Base-by-base conservation (phyloP, 30 jellyfish, hydroid and myxozoan genomes). In the Chrysaora quinquecirrha region DNA sequence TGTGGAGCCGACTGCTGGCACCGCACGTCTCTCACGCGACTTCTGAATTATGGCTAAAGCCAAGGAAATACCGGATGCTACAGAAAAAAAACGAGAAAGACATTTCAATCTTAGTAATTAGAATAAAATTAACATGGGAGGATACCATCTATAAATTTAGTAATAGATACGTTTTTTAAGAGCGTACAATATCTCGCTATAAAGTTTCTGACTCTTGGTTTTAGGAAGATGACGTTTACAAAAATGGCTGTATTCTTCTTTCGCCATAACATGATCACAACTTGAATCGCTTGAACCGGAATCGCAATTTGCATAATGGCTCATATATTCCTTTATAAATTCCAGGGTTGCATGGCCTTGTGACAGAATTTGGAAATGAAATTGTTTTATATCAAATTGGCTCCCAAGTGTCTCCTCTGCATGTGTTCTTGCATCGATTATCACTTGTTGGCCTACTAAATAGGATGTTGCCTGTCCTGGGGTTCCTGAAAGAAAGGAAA, bases 391-490 rank as follows among this genome's bases (percentile, higher is more conserved):
- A 70, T 91, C 91, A 32, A 91, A 91, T 64, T 91, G 73, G 24
- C 78, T 93, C 6, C 95, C 98, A 24, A 91, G 90, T 33, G 63
- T 64, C 34, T 72, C 23, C 43, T 80, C 88, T 22, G 90, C 87
- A 21, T 82, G 61, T 22, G 52, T 79, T 30, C 98, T 58, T 11
- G 87, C 87, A 0, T 80, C 88, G 20, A 73, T 31, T 56, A 91
- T 91, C 28, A 80, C 87, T 67, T 75, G 93, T 54, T 91, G 96
- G 34, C 98, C 98, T 30, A 80, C 66, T n/a, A 74, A 62, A 47
- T 91, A 91, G 0, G 95, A 38, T 2, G 91, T 78, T 9, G 97
- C 97, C 70, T 89, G 97, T 1, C 95, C 97, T n/a, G 97, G 97
- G 3, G 97, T 83, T 0, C 97, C 97, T 89, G 49, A 18, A 80